A percentile compares a stretch with the other conserved stretches of the same genome.
Evolutionary conservation across 2,113 vertebrate species (phyloP).

Genomic region (Dipodomys merriami): DNA sequence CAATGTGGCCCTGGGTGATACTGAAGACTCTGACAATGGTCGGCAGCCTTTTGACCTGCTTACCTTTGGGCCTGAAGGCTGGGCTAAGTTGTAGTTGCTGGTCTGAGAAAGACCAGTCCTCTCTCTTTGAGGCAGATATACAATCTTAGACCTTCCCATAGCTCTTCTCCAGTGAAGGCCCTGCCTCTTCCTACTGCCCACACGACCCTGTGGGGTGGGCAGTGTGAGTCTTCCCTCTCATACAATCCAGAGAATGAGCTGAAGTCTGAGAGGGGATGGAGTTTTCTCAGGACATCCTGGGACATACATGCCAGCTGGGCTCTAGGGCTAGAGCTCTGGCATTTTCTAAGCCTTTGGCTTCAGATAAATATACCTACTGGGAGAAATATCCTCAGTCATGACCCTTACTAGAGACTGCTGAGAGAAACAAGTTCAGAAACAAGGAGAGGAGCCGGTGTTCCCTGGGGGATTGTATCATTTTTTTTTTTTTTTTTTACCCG

Average conservation of each 20-base stretch:
- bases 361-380: background rate
- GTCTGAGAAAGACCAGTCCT: background rate
- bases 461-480: fast-evolving
- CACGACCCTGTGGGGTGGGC: fast-evolving
- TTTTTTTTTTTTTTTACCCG: background rate
- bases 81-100: background rate
- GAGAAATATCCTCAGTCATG: background rate
- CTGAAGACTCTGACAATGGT: background rate
- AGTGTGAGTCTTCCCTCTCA: background rate
- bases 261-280: background rate
- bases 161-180: background rate
- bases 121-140: background rate
- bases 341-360: conserved; percentile 1
- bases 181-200: background rate
- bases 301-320: background rate
- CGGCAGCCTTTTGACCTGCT: background rate
- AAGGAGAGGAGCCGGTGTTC: fast-evolving
- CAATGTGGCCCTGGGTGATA: background rate
- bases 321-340: background rate
- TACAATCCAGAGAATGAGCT: background rate
- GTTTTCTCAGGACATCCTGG: background rate
- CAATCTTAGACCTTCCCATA: background rate
- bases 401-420: background rate
- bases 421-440: background rate
- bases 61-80: background rate